Base-by-base conservation (phyloP, 2,888 invertebrate genomes). In the Chymomyza fuscimana region DNA sequence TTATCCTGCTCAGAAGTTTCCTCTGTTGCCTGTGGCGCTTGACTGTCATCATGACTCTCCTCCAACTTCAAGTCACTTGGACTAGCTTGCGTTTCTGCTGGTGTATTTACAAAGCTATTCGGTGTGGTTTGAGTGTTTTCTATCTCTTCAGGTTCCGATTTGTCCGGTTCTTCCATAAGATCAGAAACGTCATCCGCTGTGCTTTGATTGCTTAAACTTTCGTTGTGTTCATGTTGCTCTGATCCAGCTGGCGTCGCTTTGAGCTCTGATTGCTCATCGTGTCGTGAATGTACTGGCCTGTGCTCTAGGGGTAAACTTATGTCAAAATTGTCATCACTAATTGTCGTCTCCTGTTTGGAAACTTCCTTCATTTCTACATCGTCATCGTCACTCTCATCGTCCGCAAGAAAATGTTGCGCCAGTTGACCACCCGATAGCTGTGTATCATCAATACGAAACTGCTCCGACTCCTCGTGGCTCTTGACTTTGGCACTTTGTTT, bases 141-240 rank as follows among this genome's bases (percentile, higher is more conserved):
- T 5, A 63, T 52, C n/a, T 54, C 54, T 5, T 70, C 62, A 10
- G 61, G 65, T 22, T n/a, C 5, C 6, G 25, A 69, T 15, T 73
- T 72, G 4, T 76, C 80, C 15, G 78, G 77, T 46, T 92, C 91
- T 46, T 92, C 92, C 4, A 72, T 79, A 16, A 91, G 77, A 22
- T 92, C 92, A 0, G 92, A 92, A 0, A 92, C 90, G 79, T 92
- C 92, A 71, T 91, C 89, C 2, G 91, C 88, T 25, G 92, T 92
- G 71, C 91, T 91, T 72, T 92, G 90, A 70, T 91, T 91, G 54
- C 87, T 88, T 5, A 89, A 71, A 64, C 90, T 91, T 52, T 81
- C 80, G 2, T 78, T 71, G 5, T 76, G 69, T 2, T 63, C 67
- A 10, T 66, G 60, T 29, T 73, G 56, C 1, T 64, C 54, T 2